These are phyloP conservation scores for Cyclina sinensis DNA, from an alignment of 1,140 invertebrate species.

Conservation along the genomic window DNA sequence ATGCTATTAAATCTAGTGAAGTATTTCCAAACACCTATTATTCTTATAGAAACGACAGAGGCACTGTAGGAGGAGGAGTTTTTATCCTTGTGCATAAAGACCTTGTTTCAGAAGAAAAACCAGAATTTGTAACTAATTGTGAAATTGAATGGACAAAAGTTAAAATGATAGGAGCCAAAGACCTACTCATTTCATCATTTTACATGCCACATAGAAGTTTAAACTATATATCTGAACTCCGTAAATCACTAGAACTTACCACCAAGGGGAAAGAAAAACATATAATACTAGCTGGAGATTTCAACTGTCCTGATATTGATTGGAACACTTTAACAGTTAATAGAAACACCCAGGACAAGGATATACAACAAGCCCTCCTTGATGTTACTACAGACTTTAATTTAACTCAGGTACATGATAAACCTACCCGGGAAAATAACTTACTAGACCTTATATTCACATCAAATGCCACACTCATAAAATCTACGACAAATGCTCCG, in stretches of 20 bases:
- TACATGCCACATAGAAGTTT: conserved; percentile 62
- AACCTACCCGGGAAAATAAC: conserved; percentile 57
- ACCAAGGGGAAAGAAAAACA: conserved; percentile 18
- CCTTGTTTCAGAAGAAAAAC: conserved; percentile 22
- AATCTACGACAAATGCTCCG: too few relatives aligned
- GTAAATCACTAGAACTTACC: conserved; percentile 51
- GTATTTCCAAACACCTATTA: conserved; percentile 63
- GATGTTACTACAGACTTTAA: too few relatives aligned
- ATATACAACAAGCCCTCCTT: too few relatives aligned
- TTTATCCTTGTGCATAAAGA: conserved; percentile 64
- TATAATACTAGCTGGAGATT: conserved; percentile 61
- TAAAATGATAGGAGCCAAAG: conserved; percentile 52
- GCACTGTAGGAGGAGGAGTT: conserved; percentile 63
- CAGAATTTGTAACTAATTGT: conserved; percentile 53
- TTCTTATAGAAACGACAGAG: conserved; percentile 66
- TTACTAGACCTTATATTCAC: conserved; percentile 65
- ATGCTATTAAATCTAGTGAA: conserved; percentile 65
- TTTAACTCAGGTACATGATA: too few relatives aligned
- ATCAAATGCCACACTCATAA: conserved; percentile 61
- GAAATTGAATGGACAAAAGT: conserved; percentile 66
- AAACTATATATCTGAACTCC: conserved; percentile 29
- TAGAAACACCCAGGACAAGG: too few relatives aligned
- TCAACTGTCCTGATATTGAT: too few relatives aligned
- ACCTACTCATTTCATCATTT: conserved; percentile 38
- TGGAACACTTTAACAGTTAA: too few relatives aligned